phyloP scores from a whole-genome alignment of 1,140 invertebrate species.

The Doryteuthis pealeii region DNA sequence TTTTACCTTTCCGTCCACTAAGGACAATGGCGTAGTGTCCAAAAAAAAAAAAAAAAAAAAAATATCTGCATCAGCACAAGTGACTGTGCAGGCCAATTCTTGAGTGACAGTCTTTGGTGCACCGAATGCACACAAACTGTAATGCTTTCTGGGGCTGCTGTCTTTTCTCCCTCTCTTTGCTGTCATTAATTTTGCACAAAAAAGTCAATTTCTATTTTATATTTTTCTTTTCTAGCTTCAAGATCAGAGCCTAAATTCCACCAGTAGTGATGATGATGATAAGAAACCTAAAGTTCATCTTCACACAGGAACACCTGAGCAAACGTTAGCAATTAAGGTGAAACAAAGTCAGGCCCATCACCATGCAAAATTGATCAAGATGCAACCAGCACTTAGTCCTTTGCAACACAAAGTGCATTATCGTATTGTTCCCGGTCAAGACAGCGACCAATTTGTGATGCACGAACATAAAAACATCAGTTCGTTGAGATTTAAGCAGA shows the following conservation, averaged over 20 bases:
- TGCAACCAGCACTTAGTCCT: conserved; percentile 41
- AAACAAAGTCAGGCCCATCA: conserved; percentile 38
- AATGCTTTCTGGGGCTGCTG: too few relatives aligned
- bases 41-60: too few relatives aligned
- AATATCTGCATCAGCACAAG: too few relatives aligned
- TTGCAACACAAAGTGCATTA: conserved; percentile 68
- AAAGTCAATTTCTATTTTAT: neutral
- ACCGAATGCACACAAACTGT: too few relatives aligned
- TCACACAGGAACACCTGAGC: neutral
- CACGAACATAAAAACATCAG: conserved; percentile 66
- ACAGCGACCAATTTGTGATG: conserved; percentile 69
- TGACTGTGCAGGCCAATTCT: too few relatives aligned
- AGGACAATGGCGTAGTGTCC: too few relatives aligned
- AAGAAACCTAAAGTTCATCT: neutral
- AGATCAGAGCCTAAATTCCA: neutral
- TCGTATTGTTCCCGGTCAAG: conserved; percentile 69
- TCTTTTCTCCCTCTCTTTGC: neutral
- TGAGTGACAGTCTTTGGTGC: too few relatives aligned
- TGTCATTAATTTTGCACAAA: neutral
- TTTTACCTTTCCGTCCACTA: too few relatives aligned
- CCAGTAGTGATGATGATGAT: neutral
- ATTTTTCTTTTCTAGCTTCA: neutral
- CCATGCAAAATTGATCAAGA: conserved; percentile 44
- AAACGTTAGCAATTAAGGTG: conserved; percentile 19
- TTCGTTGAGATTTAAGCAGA: conserved; percentile 46